Conservation (phyloP, 2,888 invertebrate species). For the Neoitamus cyanurus region DNA sequence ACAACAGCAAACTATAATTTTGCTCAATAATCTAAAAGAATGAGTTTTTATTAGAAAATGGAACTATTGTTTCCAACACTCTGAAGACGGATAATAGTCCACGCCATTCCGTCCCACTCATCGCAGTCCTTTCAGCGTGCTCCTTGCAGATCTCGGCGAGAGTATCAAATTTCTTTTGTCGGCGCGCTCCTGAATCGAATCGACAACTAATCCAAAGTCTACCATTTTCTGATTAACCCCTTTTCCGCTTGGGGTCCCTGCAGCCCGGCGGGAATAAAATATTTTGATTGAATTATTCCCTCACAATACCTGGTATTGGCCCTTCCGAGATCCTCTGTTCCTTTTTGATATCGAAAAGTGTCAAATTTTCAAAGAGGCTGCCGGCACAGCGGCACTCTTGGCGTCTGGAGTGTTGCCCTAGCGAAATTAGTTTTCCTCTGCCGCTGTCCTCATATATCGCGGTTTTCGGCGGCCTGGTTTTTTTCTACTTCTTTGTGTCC, state of each 20-base stretch:
- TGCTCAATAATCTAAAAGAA: too few relatives aligned
- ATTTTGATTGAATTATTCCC: slow-evolving; percentile 47
- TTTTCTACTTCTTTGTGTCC: not conserved
- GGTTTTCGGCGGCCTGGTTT: not conserved
- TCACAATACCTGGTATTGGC: slow-evolving; percentile 34
- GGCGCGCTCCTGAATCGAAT: slow-evolving; percentile 27
- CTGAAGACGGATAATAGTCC: not conserved
- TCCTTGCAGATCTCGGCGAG: not conserved
- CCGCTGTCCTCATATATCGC: not conserved
- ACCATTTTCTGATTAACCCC: slow-evolving; percentile 36
- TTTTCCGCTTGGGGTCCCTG: slow-evolving; percentile 16
- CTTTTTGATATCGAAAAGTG: slow-evolving; percentile 40
- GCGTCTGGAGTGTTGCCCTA: slow-evolving; percentile 12
- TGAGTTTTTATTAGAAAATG: not conserved
- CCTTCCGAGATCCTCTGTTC: not conserved
- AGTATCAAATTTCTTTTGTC: slow-evolving; percentile 36
- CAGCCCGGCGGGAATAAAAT: slow-evolving; percentile 34
- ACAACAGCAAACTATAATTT: too few relatives aligned
- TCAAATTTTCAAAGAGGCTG: slow-evolving; percentile 37
- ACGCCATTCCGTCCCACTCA: not conserved
- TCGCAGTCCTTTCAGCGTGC: not conserved
- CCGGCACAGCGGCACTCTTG: slow-evolving; percentile 1
- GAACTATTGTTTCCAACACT: not conserved
- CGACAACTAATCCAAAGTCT: slow-evolving; percentile 31
- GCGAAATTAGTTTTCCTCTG: slow-evolving; percentile 20